These are phyloP conservation scores for Tretioscincus oriximinensis DNA, from an alignment of 2,113 vertebrate genomes.

Conservation along the genomic window DNA sequence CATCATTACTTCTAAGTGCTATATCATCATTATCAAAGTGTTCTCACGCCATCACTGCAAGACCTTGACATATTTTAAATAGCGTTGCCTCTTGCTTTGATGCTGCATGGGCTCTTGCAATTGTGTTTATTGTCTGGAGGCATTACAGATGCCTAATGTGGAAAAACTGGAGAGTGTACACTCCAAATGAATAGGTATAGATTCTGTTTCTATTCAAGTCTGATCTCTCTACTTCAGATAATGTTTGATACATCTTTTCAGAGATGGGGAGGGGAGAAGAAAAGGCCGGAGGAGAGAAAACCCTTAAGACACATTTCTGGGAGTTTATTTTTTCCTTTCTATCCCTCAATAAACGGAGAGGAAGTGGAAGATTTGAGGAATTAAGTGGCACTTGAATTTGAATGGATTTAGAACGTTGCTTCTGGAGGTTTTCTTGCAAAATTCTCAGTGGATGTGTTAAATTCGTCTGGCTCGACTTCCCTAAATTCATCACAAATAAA, in stretches of 20 bases:
- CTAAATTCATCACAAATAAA: background rate
- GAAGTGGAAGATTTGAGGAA: slow-evolving; percentile 35
- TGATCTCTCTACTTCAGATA: slow-evolving; percentile 58
- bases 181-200: slow-evolving; percentile 67
- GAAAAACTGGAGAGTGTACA: slow-evolving; percentile 61
- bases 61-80: slow-evolving; percentile 73
- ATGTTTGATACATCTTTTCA: slow-evolving; percentile 56
- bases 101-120: slow-evolving; percentile 48
- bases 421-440: background rate
- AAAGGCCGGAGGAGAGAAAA: slow-evolving; percentile 37
- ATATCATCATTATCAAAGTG: slow-evolving; percentile 64
- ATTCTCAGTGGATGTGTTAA: background rate
- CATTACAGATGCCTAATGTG: slow-evolving; percentile 55
- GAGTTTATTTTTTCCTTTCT: slow-evolving; percentile 51
- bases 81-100: slow-evolving; percentile 58
- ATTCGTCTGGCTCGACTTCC: slow-evolving; percentile 18
- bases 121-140: slow-evolving; percentile 64
- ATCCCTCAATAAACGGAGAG: slow-evolving; percentile 41
- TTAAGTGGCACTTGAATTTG: slow-evolving; percentile 13
- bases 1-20: slow-evolving; percentile 65
- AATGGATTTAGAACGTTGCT: slow-evolving; percentile 14
- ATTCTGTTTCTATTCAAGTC: slow-evolving; percentile 68
- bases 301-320: slow-evolving; percentile 30
- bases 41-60: slow-evolving; percentile 55
- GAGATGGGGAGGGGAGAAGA: slow-evolving; percentile 48